These are phyloP conservation scores for Xestia ashworthii DNA, from an alignment of 2,888 invertebrate genomes.

Conservation along the genomic window DNA sequence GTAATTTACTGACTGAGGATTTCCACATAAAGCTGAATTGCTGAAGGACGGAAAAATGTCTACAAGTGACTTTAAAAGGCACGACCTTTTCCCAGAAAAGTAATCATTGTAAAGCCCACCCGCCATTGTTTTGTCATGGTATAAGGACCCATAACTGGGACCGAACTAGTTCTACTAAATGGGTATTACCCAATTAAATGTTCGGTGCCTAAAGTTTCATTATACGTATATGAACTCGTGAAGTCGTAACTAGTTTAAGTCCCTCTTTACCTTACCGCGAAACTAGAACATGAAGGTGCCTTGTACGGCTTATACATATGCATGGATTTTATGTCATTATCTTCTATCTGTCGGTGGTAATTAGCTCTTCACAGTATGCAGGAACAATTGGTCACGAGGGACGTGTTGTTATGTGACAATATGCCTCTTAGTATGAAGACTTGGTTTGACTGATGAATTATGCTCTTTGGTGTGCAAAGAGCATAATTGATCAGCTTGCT, in stretches of 20 bases:
- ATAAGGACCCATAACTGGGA: conserved; percentile 22
- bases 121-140: conserved; percentile 36
- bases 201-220: conserved; percentile 48
- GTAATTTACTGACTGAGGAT: conserved; percentile 41
- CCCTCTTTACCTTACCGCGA: conserved; percentile 51
- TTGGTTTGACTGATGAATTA: conserved; percentile 13
- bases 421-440: background rate
- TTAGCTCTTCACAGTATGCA: conserved; percentile 8
- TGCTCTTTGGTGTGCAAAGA: background rate
- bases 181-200: conserved; percentile 59
- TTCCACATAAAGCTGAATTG: conserved; percentile 29
- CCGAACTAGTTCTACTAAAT: conserved; percentile 43
- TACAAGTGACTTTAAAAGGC: conserved; percentile 27
- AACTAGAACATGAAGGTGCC: conserved; percentile 37
- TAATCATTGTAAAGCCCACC: conserved; percentile 17
- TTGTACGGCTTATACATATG: conserved; percentile 40
- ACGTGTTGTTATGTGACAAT: conserved; percentile 13
- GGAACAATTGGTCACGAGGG: conserved; percentile 14
- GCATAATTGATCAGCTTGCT: too few relatives aligned
- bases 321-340: conserved; percentile 52
- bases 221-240: conserved; percentile 48
- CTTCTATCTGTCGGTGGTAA: conserved; percentile 35
- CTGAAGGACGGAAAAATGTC: conserved; percentile 46
- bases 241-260: conserved; percentile 62
- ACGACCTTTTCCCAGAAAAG: conserved; percentile 25